Percentiles rank a stretch among this genome's conserved stretches.
These are phyloP conservation scores for Megalops cyprinoides DNA, from an alignment of 2,797 vertebrate genomes.

Conservation along the genomic window DNA sequence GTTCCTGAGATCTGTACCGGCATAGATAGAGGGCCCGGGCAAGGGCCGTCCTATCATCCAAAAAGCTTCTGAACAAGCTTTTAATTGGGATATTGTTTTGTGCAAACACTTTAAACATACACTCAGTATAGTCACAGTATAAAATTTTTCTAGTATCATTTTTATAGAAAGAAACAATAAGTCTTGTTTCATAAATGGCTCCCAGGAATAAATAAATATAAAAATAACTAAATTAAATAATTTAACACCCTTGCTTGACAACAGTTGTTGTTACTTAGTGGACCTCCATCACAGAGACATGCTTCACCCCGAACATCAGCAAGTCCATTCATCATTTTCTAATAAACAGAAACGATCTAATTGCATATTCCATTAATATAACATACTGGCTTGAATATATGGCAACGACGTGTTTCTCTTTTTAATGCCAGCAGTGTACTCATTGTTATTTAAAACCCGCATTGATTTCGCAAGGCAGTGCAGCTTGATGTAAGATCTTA, in stretches of 20 bases:
- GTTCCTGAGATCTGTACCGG: too few relatives aligned
- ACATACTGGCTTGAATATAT: slow-evolving; percentile 29
- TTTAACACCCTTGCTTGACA: slow-evolving; percentile 47
- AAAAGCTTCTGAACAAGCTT: too few relatives aligned
- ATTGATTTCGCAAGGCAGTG: slow-evolving; percentile 36
- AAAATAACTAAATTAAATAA: slow-evolving; percentile 45
- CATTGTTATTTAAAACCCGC: slow-evolving; percentile 39
- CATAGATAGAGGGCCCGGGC: too few relatives aligned
- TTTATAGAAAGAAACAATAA: slow-evolving; percentile 21
- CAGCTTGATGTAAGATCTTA: slow-evolving; percentile 31
- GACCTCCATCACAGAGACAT: slow-evolving; percentile 54
- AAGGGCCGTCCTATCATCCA: too few relatives aligned
- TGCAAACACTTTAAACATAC: background rate
- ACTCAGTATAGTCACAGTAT: too few relatives aligned
- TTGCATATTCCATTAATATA: slow-evolving; percentile 61
- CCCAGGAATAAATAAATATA: too few relatives aligned
- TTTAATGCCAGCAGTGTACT: slow-evolving; percentile 22
- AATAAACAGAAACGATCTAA: slow-evolving; percentile 53
- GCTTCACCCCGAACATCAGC: slow-evolving; percentile 47
- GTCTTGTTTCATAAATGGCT: slow-evolving; percentile 52
- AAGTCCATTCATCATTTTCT: slow-evolving; percentile 54
- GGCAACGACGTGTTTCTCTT: slow-evolving; percentile 1
- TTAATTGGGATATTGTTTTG: background rate
- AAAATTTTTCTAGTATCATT: too few relatives aligned
- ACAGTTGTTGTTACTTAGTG: slow-evolving; percentile 57